Base-by-base conservation (phyloP, 2,888 invertebrate genomes). In the Netelia melanura region DNA sequence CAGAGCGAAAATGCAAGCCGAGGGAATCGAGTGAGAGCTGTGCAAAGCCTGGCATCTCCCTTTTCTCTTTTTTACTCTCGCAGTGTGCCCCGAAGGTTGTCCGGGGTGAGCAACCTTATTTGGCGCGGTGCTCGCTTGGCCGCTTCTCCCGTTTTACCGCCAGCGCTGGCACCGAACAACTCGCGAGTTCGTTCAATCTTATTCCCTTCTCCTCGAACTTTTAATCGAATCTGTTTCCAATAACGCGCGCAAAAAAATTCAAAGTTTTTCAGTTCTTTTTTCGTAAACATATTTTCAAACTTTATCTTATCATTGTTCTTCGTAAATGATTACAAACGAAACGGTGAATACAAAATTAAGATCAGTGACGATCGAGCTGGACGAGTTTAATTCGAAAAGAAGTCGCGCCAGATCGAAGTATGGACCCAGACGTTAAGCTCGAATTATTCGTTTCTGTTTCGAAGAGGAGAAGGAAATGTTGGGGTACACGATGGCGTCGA, bases 101-200 rank as follows among this genome's bases (percentile, higher is more conserved):
- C 76, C 74, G 88, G 89, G 90, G 90, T 89, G 89, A 90, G 89
- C 82, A 88, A 90, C 90, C 91, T 90, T 91, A 90, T 91, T 92
- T 90, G 90, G 89, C 86, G 83, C 80, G 87, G 76, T 84, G 70
- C 81, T 72, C 78, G 74, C 44, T 23, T 71, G 62, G 71, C 67
- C 62, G 85, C 48, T 72, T 76, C 83, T 67, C 81, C 77, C 84
- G 74, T 21, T 38, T 25, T 79, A 58, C 65, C 58, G 58, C 70
- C 11, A 83, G 85, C 84, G 83, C 88, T 65, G 82, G 70, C 80
- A 75, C 71, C 67, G 81, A 86, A 86, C 75, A 23, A 62, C 80
- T 75, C 67, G 77, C 67, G 70, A 72, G 76, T 48, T 44, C 43
- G 77, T 80, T 77, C 71, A 77, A 77, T 54, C 76, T 38, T 38